phyloP scores from a whole-genome alignment of 2,797 vertebrate species.

The Notolabrus celidotus region DNA sequence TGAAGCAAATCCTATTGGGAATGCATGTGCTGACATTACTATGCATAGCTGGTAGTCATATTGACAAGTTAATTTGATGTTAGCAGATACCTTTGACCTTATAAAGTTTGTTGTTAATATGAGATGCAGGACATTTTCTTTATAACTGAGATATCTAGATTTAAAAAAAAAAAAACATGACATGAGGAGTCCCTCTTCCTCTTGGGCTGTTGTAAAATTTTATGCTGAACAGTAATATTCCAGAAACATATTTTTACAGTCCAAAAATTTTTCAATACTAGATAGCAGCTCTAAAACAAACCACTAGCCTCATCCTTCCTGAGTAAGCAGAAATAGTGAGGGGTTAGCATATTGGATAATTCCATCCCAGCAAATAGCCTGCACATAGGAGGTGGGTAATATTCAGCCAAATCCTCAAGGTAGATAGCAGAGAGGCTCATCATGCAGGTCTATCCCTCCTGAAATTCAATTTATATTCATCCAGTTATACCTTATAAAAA shows the following conservation, averaged over 20 bases:
- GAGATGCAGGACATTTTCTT: no score
- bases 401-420: slow-evolving; percentile 51
- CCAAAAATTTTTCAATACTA: neutral
- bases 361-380: slow-evolving; percentile 40
- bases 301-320: slow-evolving; percentile 32
- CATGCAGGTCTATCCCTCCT: slow-evolving; percentile 55
- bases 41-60: slow-evolving; percentile 2
- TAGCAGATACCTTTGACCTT: neutral
- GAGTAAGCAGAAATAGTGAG: slow-evolving; percentile 61
- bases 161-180: neutral
- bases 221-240: neutral
- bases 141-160: no score
- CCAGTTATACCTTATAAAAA: slow-evolving; percentile 38
- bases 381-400: slow-evolving; percentile 40
- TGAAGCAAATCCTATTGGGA: slow-evolving; percentile 23
- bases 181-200: neutral
- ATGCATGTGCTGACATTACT: slow-evolving; percentile 7
- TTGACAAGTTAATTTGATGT: neutral
- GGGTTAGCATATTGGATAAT: slow-evolving; percentile 52
- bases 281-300: slow-evolving; percentile 14
- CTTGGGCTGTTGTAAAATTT: neutral
- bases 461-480: slow-evolving; percentile 66
- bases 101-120: neutral
- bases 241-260: slow-evolving; percentile 6
- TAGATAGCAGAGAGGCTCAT: slow-evolving; percentile 58